Evolutionary conservation across 2,113 vertebrate species (phyloP).

Genomic region (Kryptolebias marmoratus): DNA sequence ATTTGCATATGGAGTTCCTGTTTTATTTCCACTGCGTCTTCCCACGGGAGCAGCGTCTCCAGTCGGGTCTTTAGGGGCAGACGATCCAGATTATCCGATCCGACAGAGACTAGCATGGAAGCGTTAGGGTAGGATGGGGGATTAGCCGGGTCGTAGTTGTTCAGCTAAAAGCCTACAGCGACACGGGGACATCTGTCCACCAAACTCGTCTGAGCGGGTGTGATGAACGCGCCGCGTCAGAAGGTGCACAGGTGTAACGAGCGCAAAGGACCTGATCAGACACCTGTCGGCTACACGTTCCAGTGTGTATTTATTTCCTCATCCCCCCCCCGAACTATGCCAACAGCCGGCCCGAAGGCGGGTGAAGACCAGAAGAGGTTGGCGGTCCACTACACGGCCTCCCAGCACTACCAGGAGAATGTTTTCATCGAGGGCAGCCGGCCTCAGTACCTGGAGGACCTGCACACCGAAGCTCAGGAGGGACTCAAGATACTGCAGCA

Average conservation of each 20-base stretch:
- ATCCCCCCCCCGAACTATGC: background rate
- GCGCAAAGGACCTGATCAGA: constrained; percentile 12
- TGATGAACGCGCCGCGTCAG: constrained; percentile 31
- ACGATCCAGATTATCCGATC: constrained; percentile 62
- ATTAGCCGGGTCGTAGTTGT: constrained; percentile 45
- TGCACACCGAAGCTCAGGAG: constrained; percentile 92
- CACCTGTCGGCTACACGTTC: constrained; percentile 19
- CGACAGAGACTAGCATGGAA: constrained; percentile 12
- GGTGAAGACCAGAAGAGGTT: constrained; percentile 83
- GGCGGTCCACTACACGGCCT: constrained; percentile 78
- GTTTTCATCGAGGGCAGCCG: constrained; percentile 91
- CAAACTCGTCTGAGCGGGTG: constrained; percentile 41
- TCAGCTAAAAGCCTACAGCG: background rate
- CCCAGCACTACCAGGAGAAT: constrained; percentile 89
- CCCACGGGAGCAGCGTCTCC: constrained; percentile 7
- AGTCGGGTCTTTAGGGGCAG: constrained; percentile 29
- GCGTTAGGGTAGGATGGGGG: constrained; percentile 29
- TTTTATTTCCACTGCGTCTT: background rate
- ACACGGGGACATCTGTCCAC: constrained; percentile 33
- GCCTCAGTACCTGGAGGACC: constrained; percentile 90
- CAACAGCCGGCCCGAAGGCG: constrained; percentile 78
- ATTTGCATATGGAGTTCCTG: background rate
- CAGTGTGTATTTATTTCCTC: constrained; percentile 7
- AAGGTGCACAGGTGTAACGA: constrained; percentile 10
- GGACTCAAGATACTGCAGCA: constrained; percentile 92